Base-by-base conservation (phyloP, 2,113 vertebrate species). In the Phalacrocorax aristotelis region DNA sequence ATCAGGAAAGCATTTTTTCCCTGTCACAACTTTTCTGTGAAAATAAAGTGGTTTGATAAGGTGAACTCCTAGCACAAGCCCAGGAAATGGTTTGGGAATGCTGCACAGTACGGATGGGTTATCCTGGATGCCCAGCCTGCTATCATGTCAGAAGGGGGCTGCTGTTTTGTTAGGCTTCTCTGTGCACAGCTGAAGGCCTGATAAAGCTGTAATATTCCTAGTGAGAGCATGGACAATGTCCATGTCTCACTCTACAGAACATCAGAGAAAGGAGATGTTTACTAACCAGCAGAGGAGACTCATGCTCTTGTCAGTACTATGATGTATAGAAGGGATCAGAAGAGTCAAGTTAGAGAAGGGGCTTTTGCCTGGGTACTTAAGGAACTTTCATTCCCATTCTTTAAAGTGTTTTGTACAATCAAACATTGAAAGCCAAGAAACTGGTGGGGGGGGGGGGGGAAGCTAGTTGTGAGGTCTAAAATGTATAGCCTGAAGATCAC, bases 71-170 rank as follows among this genome's bases (percentile, higher is more conserved):
- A 30, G 25, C 19, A 68, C 7, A 32, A 15, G 7, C 18, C 27
- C 55, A 75, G 57, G 10, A 88, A 54, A 57, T 1, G 1, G 4
- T 44, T 82, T 30, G 30, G 74, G 58, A 76, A 84, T n/a, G 7
- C 19, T 84, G 13, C 60, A 38, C 2, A 16, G 16, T 68, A 81
- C 0, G 0, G 60, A 64, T 26, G 44, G 42, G 10, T 42, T 57
- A 64, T 64, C 34, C 14, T 46, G 42, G 16, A 66, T 76, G 11
- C 34, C 10, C 18, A 20, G 19, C 46, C 51, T 76, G 16, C 57
- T 82, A 27, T 34, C 0, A 0, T 17, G 16, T 48, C 60, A 72
- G 60, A 72, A 78, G 16, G 76, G 23, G 12, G n/a, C 11, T 0
- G 0, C 22, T 69, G 26, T 34, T 87, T 93, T 36, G 30, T 86